Percentiles rank a stretch among this genome's conserved stretches.
Conservation (phyloP, 2,113 vertebrate genomes). For the Nyctibius bracteatus region DNA sequence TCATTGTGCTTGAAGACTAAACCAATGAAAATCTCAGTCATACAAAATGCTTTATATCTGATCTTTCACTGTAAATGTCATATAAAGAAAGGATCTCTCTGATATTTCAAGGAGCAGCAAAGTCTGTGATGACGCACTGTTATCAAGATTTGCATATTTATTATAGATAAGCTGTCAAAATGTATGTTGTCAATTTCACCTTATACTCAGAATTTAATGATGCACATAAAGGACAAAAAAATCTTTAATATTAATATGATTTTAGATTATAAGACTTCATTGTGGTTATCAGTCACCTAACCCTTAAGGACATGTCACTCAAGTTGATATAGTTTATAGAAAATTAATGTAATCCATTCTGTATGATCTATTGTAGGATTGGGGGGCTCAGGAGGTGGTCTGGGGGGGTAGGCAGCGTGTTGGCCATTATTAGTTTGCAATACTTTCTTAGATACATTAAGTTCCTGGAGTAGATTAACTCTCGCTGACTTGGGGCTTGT, state of each 20-base stretch:
- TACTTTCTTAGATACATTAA: not conserved
- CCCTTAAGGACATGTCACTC: slow-evolving; percentile 80
- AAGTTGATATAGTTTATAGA: slow-evolving; percentile 79
- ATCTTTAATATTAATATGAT: slow-evolving; percentile 87
- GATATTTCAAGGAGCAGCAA: slow-evolving; percentile 71
- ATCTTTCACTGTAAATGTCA: slow-evolving; percentile 73
- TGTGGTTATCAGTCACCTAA: slow-evolving; percentile 80
- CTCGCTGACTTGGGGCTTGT: not conserved
- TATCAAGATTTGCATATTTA: slow-evolving; percentile 82
- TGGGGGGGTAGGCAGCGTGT: not conserved
- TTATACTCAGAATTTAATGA: slow-evolving; percentile 80
- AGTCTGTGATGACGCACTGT: slow-evolving; percentile 75
- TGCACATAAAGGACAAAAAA: slow-evolving; percentile 80
- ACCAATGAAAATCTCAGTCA: slow-evolving; percentile 45
- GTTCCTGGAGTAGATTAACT: not conserved
- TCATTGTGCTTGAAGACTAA: slow-evolving; percentile 25
- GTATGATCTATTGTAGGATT: slow-evolving; percentile 63
- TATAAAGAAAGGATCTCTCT: slow-evolving; percentile 67
- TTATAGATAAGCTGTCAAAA: slow-evolving; percentile 86
- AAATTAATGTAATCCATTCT: slow-evolving; percentile 78
- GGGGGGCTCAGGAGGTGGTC: not conserved
- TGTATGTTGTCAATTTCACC: slow-evolving; percentile 82
- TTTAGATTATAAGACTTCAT: slow-evolving; percentile 80
- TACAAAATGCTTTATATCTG: slow-evolving; percentile 61
- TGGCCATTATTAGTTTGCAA: not conserved